Base-by-base conservation (phyloP, 2,113 vertebrate genomes). In the Catagonus wagneri region DNA sequence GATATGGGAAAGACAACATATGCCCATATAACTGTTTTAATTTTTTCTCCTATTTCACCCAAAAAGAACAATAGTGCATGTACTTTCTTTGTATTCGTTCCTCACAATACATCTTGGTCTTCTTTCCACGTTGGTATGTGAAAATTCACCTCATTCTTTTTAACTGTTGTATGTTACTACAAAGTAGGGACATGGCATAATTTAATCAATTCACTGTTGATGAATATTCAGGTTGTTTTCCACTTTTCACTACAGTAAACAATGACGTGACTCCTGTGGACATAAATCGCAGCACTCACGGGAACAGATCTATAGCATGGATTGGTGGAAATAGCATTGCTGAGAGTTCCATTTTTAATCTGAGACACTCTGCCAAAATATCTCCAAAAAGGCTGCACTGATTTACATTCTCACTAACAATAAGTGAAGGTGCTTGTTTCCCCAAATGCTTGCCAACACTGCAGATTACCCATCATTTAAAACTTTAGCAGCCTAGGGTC, bases 311-410 rank as follows among this genome's bases (percentile, higher is more conserved):
- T 63, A 75, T 54, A 65, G 74, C 89, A 93, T 83, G 83, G 44
- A 60, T 94, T 94, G 94, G 39, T 89, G 75, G 74, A 93, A 89
- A 83, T 6, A 81, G 83, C 83, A 74, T 39, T 74, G 50, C 32
- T 94, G 39, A 69, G 93, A 88, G 92, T 97, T 97, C 76, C 60
- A 97, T 93, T 96, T 96, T 97, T 92, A 97, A 97, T 96, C 95
- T 83, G 32, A 97, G 92, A 44, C 32, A 83, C 86, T 80, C 89
- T 97, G 95, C 95, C 83, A 94, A 90, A 95, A n/a, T 86, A 91
- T 20, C 74, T 95, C 63, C 80, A 66, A 83, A 87, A 95, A 58
- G 52, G 10, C 63, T 94, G n/a, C n/a, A 22, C 58, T 25, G 25
- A 96, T 90, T 96, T 95, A 94, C 80, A 92, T 78, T 65, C 44